Base-by-base conservation (phyloP, 2,797 vertebrate genomes). In the Typhlichthys eigenmanni region DNA sequence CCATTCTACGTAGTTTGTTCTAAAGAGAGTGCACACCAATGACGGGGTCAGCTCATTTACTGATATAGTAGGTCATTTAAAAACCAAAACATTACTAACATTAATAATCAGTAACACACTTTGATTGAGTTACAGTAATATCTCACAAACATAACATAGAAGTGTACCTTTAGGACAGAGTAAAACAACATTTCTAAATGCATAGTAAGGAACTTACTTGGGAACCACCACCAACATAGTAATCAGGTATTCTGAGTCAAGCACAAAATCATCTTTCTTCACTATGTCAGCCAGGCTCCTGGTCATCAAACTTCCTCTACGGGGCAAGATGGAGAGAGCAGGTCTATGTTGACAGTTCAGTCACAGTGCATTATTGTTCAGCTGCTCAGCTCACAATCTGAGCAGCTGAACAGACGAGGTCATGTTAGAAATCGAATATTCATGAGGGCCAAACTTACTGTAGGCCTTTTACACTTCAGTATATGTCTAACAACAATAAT, bases 261-360 rank as follows among this genome's bases (percentile, higher is more conserved):
- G 90, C 16, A 99, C 96, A 86, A 99, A 99, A 89, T 99, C 96
- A 9, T 99, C 98, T 80, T 97, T 99, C 92, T 96, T 98, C 78
- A 99, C 96, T 64, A 99, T 95, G 80, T 99, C 98, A 51, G 96
- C 96, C 73, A 99, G 89, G 83, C 98, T 99, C 87, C 98, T 94
- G 73, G 96, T 98, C 88, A 98, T 78, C 91, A 99, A 88, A 85
- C 98, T 99, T 81, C 98, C 98, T 53, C 97, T 99, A 66, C 79
- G 69, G 52, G 64, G 69, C 6, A 1, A 69, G 43, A 68, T 12
- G 53, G 1, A 32, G 5, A 60, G 0, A 10, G 45, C 43, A 66
- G 34, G 16, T 13, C 11, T 5, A 13, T 48, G 12, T 14, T 13
- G 4, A 13, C n/a, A 48, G 3, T 14, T 48, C 6, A 13, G 12